Conservation (phyloP, 2,888 invertebrate genomes). For the Caenorhabditis panamensis region DNA sequence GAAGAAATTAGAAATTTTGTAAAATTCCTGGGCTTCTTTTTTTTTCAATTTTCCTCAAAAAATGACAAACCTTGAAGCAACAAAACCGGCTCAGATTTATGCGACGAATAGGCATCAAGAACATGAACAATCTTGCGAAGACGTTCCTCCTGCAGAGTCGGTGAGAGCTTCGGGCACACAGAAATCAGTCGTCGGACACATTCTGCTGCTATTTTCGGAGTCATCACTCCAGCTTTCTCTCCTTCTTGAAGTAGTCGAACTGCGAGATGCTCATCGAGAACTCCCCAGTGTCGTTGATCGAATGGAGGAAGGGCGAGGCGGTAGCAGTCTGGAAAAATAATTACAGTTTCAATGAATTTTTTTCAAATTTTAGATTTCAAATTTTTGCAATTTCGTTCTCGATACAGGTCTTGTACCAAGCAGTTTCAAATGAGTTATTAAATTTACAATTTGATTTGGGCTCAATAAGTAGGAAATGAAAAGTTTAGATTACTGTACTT, state of each 20-base stretch:
- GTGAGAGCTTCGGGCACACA: conserved; percentile 51
- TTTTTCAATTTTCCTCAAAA: too few species aligned
- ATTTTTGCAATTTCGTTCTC: background rate
- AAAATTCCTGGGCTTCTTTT: too few species aligned
- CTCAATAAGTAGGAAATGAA: too few species aligned
- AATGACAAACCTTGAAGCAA: too few species aligned
- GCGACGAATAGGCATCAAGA: conserved; percentile 37
- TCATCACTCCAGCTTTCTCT: conserved; percentile 49
- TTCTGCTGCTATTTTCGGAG: conserved; percentile 41
- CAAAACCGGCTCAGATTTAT: conserved; percentile 9
- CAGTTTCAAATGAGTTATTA: too few species aligned
- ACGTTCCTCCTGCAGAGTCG: conserved; percentile 32
- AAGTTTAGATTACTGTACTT: too few species aligned
- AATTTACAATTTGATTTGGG: too few species aligned
- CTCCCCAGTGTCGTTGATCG: conserved; percentile 69
- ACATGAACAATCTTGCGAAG: conserved; percentile 34
- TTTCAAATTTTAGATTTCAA: background rate
- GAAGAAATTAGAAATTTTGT: too few species aligned
- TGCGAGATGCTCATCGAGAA: conserved; percentile 69
- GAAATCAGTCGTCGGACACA: conserved; percentile 48
- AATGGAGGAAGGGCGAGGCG: conserved; percentile 62
- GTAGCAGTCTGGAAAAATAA: conserved; percentile 60
- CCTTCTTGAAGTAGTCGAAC: conserved; percentile 51
- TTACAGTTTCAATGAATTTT: background rate
- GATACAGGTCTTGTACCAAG: too few species aligned